These are phyloP conservation scores for Leptura quadrifasciata DNA, from an alignment of 2,888 invertebrate species.

Conservation along the genomic window DNA sequence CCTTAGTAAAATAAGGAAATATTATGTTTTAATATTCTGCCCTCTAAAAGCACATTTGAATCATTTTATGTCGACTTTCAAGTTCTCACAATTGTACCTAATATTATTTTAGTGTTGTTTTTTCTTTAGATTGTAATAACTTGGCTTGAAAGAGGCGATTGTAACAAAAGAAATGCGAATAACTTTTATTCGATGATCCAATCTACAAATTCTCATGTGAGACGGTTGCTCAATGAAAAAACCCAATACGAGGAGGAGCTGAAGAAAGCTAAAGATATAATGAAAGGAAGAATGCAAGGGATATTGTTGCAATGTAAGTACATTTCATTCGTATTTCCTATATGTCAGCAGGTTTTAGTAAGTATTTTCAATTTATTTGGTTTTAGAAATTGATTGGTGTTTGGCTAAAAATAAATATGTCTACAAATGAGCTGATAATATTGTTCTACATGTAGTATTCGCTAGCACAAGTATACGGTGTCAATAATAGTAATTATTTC, in stretches of 20 bases:
- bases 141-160: slow-evolving; percentile 96
- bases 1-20: too few relatives aligned
- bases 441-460: background rate
- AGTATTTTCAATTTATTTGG: slow-evolving; percentile 47
- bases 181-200: slow-evolving; percentile 97
- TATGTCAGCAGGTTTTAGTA: slow-evolving; percentile 48
- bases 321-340: slow-evolving; percentile 40
- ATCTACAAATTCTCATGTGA: slow-evolving; percentile 93
- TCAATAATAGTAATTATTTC: too few relatives aligned
- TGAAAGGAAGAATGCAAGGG: slow-evolving; percentile 89
- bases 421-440: slow-evolving; percentile 41
- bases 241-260: slow-evolving; percentile 91
- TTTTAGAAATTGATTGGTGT: slow-evolving; percentile 34
- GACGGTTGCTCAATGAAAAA: slow-evolving; percentile 90
- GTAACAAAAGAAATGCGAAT: slow-evolving; percentile 92
- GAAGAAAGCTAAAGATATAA: slow-evolving; percentile 87
- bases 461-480: background rate
- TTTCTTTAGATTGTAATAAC: slow-evolving; percentile 83
- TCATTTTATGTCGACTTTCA: background rate
- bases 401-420: slow-evolving; percentile 46
- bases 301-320: slow-evolving; percentile 95
- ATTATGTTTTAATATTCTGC: too few relatives aligned
- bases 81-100: background rate
- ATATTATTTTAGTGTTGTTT: background rate
- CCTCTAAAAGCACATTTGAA: too few relatives aligned